phyloP scores from a whole-genome alignment of 2,113 vertebrate species.

The Orcinus orca region DNA sequence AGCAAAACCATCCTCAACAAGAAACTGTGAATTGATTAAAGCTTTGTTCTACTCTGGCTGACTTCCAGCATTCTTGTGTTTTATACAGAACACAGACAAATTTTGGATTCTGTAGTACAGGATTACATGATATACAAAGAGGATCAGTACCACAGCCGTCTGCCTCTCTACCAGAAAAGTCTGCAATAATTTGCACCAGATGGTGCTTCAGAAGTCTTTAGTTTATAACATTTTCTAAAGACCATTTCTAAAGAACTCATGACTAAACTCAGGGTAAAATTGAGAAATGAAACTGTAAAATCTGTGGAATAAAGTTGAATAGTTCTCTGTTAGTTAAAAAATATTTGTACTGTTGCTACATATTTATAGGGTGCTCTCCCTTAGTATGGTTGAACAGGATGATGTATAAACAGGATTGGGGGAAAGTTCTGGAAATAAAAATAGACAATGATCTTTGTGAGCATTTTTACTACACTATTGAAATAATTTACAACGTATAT shows the following conservation, averaged over 20 bases:
- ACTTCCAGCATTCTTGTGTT: not conserved
- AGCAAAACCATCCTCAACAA: slow-evolving; percentile 30
- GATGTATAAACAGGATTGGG: not conserved
- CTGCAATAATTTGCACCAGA: not conserved
- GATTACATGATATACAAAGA: not conserved
- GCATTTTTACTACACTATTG: not conserved
- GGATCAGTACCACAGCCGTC: not conserved
- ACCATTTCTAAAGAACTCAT: not conserved
- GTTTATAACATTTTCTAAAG: not conserved
- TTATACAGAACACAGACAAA: not conserved
- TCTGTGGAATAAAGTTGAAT: not conserved
- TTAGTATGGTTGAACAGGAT: not conserved
- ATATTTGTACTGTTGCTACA: not conserved
- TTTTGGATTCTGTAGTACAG: not conserved
- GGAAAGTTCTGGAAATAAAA: not conserved
- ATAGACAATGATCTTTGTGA: not conserved
- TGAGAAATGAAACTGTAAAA: slow-evolving; percentile 8
- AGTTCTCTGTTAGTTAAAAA: not conserved
- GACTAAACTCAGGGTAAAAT: not conserved
- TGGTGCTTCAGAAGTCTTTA: not conserved
- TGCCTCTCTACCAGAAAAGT: not conserved
- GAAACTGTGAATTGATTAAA: not conserved
- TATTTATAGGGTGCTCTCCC: not conserved
- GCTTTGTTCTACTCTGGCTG: not conserved
- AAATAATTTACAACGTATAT: not conserved